A percentile compares a stretch with the other conserved stretches of the same genome.
Evolutionary conservation across 2,888 invertebrate genomes (phyloP).

Genomic region (Rosalia funebris): DNA sequence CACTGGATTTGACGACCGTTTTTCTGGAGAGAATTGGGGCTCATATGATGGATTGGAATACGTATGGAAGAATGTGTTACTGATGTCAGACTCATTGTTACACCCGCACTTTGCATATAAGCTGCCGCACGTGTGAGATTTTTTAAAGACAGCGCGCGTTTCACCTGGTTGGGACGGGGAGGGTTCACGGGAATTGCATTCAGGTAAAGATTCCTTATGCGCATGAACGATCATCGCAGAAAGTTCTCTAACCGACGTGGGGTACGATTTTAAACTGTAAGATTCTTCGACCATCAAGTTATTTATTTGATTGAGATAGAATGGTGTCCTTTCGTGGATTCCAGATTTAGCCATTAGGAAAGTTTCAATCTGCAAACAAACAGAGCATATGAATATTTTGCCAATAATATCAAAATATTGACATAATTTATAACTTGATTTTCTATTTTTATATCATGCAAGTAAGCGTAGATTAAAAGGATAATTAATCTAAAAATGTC

Average conservation of each 20-base stretch:
- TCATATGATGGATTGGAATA: conserved; percentile 27
- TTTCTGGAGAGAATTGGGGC: conserved; percentile 30
- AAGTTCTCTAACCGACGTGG: conserved; percentile 49
- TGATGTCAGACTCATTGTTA: conserved; percentile 48
- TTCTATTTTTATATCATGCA: conserved; percentile 10
- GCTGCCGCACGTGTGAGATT: conserved; percentile 63
- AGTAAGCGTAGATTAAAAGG: neutral
- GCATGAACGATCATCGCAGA: conserved; percentile 55
- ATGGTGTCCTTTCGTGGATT: conserved; percentile 34
- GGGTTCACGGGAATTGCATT: conserved; percentile 24
- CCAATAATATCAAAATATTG: conserved; percentile 19
- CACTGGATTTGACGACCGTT: conserved; percentile 38
- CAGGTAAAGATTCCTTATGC: conserved; percentile 48
- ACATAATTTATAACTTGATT: conserved; percentile 1
- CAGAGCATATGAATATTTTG: conserved; percentile 13
- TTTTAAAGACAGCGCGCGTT: conserved; percentile 52
- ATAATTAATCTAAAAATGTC: conserved; percentile 10
- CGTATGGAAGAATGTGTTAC: conserved; percentile 28
- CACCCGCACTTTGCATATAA: conserved; percentile 63
- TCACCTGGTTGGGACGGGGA: conserved; percentile 26
- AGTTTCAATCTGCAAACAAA: conserved; percentile 29
- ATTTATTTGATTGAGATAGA: conserved; percentile 44
- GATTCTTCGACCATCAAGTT: conserved; percentile 41
- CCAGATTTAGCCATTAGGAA: conserved; percentile 46
- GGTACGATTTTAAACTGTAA: conserved; percentile 47